Conservation (phyloP, 2,797 vertebrate genomes). For the Triplophysa yarkandensis region DNA sequence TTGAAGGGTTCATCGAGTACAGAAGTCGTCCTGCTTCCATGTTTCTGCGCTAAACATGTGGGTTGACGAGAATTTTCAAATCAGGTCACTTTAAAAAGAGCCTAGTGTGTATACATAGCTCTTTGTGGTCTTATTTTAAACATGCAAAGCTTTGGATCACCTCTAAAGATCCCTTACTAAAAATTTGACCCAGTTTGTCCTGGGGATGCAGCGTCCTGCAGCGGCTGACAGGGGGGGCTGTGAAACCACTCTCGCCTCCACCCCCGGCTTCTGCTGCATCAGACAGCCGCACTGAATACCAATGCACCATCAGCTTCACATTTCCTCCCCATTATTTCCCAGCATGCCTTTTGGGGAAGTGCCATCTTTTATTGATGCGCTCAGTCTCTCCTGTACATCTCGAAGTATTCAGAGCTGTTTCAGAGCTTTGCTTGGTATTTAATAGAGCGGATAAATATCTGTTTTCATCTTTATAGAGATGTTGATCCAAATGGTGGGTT, state of each 20-base stretch:
- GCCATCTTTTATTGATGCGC: slow-evolving; percentile 58
- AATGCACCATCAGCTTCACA: slow-evolving; percentile 63
- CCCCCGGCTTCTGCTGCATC: slow-evolving; percentile 71
- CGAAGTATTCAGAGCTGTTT: background rate
- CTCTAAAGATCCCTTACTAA: slow-evolving; percentile 62
- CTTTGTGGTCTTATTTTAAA: slow-evolving; percentile 56
- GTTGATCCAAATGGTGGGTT: background rate
- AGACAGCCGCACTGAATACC: slow-evolving; percentile 75
- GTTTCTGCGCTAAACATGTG: slow-evolving; percentile 23
- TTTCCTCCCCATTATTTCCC: slow-evolving; percentile 69
- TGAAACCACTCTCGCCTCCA: slow-evolving; percentile 51
- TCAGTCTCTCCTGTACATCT: background rate
- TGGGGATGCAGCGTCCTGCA: background rate
- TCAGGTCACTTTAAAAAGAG: slow-evolving; percentile 66
- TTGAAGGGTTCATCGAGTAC: background rate
- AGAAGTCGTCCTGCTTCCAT: background rate
- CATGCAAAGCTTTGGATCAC: slow-evolving; percentile 61
- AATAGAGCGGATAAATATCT: background rate
- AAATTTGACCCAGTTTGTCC: slow-evolving; percentile 74
- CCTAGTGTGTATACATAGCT: slow-evolving; percentile 61
- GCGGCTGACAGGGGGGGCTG: slow-evolving; percentile 70
- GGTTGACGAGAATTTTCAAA: slow-evolving; percentile 61
- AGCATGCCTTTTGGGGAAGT: slow-evolving; percentile 59
- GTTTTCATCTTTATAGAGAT: background rate
- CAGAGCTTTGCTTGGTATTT: background rate